Percentiles rank a stretch among this genome's conserved stretches.
Conservation (phyloP, 2,113 vertebrate species). For the Andinoacara biseriatus region DNA sequence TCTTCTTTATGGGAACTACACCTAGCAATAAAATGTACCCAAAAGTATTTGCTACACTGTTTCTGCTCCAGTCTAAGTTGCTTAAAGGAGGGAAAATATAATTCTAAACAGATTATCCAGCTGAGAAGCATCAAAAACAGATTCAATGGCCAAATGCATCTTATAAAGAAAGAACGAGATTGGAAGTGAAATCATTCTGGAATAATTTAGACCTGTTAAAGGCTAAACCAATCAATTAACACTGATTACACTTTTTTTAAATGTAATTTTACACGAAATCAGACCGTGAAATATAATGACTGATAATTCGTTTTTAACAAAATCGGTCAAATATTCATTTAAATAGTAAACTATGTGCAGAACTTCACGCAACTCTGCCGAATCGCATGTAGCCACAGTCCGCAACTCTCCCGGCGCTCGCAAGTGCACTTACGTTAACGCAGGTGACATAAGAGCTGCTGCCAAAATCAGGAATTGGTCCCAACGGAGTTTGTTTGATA, state of each 20-base stretch:
- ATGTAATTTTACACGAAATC: conserved; percentile 28
- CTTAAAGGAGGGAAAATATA: conserved; percentile 22
- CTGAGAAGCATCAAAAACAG: conserved; percentile 19
- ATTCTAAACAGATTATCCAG: conserved; percentile 38
- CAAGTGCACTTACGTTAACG: conserved; percentile 82
- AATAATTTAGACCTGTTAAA: conserved; percentile 16
- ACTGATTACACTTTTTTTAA: neutral
- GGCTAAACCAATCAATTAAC: conserved; percentile 5
- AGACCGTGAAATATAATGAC: conserved; percentile 24
- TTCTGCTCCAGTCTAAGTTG: conserved; percentile 21
- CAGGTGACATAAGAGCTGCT: conserved; percentile 83
- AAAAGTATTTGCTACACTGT: conserved; percentile 22
- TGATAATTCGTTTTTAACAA: conserved; percentile 11
- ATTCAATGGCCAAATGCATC: conserved; percentile 16
- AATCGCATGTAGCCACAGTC: conserved; percentile 10
- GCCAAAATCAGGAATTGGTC: conserved; percentile 83
- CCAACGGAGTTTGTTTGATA: conserved; percentile 79
- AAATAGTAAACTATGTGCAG: conserved; percentile 8
- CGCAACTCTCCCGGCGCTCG: conserved; percentile 48
- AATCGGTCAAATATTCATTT: conserved; percentile 19
- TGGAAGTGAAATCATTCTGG: conserved; percentile 11
- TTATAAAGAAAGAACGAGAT: conserved; percentile 2
- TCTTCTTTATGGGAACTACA: neutral
- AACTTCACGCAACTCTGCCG: conserved; percentile 14
- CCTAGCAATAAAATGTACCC: conserved; percentile 18